Conservation (phyloP, 2,797 vertebrate species). For the Cheirogaleus major region DNA sequence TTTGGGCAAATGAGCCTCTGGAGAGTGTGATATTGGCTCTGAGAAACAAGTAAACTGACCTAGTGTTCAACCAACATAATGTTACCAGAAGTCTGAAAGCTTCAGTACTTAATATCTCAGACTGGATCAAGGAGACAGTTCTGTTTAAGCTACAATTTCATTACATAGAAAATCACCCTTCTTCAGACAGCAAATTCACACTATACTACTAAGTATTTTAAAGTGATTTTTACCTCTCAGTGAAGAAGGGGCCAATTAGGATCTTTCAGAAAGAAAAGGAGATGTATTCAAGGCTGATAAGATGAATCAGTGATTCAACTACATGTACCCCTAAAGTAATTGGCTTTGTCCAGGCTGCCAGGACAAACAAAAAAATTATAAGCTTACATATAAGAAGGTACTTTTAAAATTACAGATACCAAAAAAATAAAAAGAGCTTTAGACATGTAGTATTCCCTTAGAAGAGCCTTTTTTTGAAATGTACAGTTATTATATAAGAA, state of each 20-base stretch:
- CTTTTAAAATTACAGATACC: slow-evolving; percentile 18
- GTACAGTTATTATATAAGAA: slow-evolving; percentile 41
- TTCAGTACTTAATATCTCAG: not conserved
- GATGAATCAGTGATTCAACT: slow-evolving; percentile 39
- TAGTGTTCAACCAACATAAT: slow-evolving; percentile 6
- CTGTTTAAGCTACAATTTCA: slow-evolving; percentile 45
- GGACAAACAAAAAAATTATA: slow-evolving; percentile 36
- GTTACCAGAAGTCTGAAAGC: not conserved
- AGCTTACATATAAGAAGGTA: slow-evolving; percentile 16
- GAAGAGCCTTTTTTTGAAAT: slow-evolving; percentile 40
- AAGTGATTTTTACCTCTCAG: slow-evolving; percentile 24
- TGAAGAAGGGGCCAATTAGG: not conserved
- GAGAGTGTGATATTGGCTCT: not conserved
- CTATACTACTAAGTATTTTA: slow-evolving; percentile 2
- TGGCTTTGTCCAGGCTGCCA: not conserved
- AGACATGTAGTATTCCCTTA: slow-evolving; percentile 35
- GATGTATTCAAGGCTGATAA: slow-evolving; percentile 20
- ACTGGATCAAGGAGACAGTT: not conserved
- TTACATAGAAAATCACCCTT: slow-evolving; percentile 32
- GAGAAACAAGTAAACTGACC: slow-evolving; percentile 33
- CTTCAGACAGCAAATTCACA: slow-evolving; percentile 40
- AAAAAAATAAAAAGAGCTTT: slow-evolving; percentile 33
- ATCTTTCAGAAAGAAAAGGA: slow-evolving; percentile 55
- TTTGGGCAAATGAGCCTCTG: not conserved
- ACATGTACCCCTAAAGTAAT: slow-evolving; percentile 27